phyloP scores from a whole-genome alignment of 1,140 invertebrate species.

The Anastatus disparis region DNA sequence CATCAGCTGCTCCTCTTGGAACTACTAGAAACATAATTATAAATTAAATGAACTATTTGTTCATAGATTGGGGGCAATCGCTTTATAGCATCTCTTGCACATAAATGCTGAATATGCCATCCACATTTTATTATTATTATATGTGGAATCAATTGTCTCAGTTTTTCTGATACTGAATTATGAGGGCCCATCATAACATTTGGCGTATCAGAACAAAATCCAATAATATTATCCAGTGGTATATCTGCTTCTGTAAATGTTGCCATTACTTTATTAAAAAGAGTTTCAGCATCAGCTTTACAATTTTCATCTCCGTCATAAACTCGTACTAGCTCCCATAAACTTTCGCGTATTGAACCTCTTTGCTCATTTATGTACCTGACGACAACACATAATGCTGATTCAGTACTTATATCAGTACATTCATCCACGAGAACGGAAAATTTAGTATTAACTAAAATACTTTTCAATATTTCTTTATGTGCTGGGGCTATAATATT shows the following conservation, averaged over 20 bases:
- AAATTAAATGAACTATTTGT: conserved; percentile 39
- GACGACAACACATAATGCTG: background rate
- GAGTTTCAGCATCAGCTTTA: conserved; percentile 45
- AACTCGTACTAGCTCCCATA: conserved; percentile 51
- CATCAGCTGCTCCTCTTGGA: background rate
- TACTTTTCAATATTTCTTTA: background rate
- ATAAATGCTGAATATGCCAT: conserved; percentile 57
- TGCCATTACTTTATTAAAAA: background rate
- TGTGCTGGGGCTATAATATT: no score
- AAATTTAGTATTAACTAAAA: background rate
- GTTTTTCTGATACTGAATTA: conserved; percentile 54
- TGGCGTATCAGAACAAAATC: conserved; percentile 56
- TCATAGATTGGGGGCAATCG: conserved; percentile 49
- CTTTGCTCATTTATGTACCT: background rate
- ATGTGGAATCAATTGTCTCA: conserved; percentile 47
- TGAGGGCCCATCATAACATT: conserved; percentile 57
- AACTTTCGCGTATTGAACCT: conserved; percentile 20
- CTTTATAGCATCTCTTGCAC: conserved; percentile 56
- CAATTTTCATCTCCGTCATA: conserved; percentile 41
- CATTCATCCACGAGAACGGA: background rate
- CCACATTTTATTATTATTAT: conserved; percentile 58
- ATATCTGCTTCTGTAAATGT: conserved; percentile 45
- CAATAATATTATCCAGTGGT: conserved; percentile 52
- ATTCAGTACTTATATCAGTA: background rate
- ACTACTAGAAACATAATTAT: background rate